These are phyloP conservation scores for Hemithea aestivaria DNA, from an alignment of 2,888 invertebrate species.

Conservation along the genomic window DNA sequence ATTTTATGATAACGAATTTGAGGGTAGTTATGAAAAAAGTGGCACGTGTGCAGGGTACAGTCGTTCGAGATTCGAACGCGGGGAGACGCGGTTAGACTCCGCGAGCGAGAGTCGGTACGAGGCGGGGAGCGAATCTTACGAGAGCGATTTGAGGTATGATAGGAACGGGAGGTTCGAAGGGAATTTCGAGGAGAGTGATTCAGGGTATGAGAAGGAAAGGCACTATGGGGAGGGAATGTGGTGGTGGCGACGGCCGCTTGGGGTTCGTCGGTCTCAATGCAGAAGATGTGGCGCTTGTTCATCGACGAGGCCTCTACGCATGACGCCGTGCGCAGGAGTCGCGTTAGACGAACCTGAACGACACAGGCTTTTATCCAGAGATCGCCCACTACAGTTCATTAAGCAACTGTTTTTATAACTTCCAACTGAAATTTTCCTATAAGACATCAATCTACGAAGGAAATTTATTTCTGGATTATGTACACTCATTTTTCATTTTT, in stretches of 20 bases:
- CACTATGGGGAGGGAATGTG: conserved; percentile 43
- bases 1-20: conserved; percentile 20
- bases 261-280: conserved; percentile 52
- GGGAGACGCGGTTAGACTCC: conserved; percentile 11
- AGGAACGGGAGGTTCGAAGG: conserved; percentile 17
- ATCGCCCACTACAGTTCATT: conserved; percentile 57
- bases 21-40: conserved; percentile 20
- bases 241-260: conserved; percentile 49
- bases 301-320: conserved; percentile 53
- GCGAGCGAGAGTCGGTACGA: conserved; percentile 21
- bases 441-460: too few relatives aligned
- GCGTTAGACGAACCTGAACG: conserved; percentile 36
- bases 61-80: conserved; percentile 18
- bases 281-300: conserved; percentile 60
- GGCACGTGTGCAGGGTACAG: conserved; percentile 28
- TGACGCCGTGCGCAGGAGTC: conserved; percentile 53
- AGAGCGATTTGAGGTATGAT: conserved; percentile 14
- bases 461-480: too few relatives aligned
- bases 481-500: too few relatives aligned
- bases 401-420: conserved; percentile 53
- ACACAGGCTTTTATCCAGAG: conserved; percentile 48
- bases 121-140: conserved; percentile 12
- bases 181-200: conserved; percentile 36
- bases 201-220: conserved; percentile 43
- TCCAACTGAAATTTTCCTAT: too few relatives aligned